Evolutionary conservation across 2,888 invertebrate species (phyloP).

Genomic region (Ornithoptera alexandrae): DNA sequence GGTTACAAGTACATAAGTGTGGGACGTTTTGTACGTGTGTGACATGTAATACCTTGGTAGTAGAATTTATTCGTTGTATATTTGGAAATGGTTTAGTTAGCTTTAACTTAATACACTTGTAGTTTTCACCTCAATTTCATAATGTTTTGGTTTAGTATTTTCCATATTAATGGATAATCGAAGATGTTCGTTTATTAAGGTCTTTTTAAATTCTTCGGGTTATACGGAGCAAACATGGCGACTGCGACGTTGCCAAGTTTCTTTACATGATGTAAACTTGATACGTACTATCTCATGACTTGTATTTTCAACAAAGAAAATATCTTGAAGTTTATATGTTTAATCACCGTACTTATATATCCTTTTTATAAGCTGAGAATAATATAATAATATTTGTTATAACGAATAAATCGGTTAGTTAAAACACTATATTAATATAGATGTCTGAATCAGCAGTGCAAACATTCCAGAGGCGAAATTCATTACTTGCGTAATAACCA

Average conservation of each 20-base stretch:
- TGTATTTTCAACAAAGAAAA: conserved; percentile 31
- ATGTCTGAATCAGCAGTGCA: background rate
- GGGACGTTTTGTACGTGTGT: conserved; percentile 23
- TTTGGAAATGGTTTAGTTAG: conserved; percentile 16
- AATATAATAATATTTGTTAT: background rate
- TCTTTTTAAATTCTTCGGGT: conserved; percentile 52
- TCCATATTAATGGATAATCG: background rate
- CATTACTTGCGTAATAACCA: background rate
- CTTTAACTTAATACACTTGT: conserved; percentile 2
- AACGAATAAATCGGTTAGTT: too few species aligned
- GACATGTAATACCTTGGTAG: conserved; percentile 13
- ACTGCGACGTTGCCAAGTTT: conserved; percentile 43
- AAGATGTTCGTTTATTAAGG: background rate
- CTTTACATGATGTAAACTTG: conserved; percentile 38
- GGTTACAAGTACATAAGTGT: conserved; percentile 8
- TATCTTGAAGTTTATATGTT: background rate
- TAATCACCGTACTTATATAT: too few species aligned
- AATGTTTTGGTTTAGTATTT: conserved; percentile 1
- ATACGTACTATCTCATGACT: conserved; percentile 3
- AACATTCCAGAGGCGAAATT: background rate
- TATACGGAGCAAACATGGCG: conserved; percentile 56
- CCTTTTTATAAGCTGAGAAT: background rate
- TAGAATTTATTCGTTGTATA: conserved; percentile 8
- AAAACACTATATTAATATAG: too few species aligned
- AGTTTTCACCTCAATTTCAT: background rate